Base-by-base conservation (phyloP, 2,797 vertebrate species). In the Nyctibius grandis region DNA sequence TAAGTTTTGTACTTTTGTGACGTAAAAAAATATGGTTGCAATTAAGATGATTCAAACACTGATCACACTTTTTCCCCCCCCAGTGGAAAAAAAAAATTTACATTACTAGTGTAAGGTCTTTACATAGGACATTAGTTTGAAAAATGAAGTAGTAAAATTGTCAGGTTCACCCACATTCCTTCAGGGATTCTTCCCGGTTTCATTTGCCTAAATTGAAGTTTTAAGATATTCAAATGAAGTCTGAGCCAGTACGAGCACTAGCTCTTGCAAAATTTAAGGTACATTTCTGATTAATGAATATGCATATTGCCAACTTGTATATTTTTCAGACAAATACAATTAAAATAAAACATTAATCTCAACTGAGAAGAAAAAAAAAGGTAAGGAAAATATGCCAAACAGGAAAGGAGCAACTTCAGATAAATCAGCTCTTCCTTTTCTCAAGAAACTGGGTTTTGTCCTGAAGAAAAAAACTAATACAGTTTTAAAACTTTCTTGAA, bases 41-140 rank as follows among this genome's bases (percentile, higher is more conserved):
- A 38, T 75, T 51, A 56, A 69, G 17, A 21, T 54, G 60, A 70
- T n/a, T 38, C 17, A 54, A 69, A 64, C 4, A 31, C 6, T 47
- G 29, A n/a, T 64, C 11, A 15, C 50, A 12, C n/a, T 36, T 60
- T 13, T 5, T 13, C 2, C 3, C 3, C 10, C 2, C 7, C 4
- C 19, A 48, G 11, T 15, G 25, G 9, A 20, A 54, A 63, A 79
- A 34, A 77, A 47, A 21, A 33, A 18, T 9, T 23, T 33, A 40
- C 11, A 54, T 65, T 59, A 45, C 15, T 34, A 54, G 33, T 54
- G 20, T 44, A 76, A 63, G 16, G 5, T 34, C 34, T 67, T 67
- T 22, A 53, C 5, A 31, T 15, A 7, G 17, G 29, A 79, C 33
- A 64, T 8, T 15, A 31, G 9, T 68, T 42, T 53, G 16, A 89